These are phyloP conservation scores for Uromys caudimaculatus DNA, from an alignment of 2,797 vertebrate genomes.

Conservation along the genomic window DNA sequence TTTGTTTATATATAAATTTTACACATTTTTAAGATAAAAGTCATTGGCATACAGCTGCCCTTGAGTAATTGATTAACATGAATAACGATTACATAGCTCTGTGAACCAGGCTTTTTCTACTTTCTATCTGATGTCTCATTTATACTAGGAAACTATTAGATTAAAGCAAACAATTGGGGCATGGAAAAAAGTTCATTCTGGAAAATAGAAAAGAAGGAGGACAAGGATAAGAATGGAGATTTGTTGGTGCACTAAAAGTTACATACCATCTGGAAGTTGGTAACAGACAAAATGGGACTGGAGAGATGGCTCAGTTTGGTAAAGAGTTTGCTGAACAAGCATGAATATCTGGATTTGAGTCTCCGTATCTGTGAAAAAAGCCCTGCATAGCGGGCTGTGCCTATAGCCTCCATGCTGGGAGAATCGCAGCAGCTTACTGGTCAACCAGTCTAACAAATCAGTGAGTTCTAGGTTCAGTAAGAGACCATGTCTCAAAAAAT, in stretches of 20 bases:
- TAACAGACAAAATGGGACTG: not conserved
- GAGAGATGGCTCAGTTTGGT: not conserved
- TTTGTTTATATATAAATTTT: not conserved
- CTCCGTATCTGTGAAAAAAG: too few species aligned
- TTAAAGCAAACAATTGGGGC: not conserved
- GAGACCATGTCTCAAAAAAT: not conserved
- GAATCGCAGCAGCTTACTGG: not conserved
- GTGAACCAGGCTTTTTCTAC: not conserved
- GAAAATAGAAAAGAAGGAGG: not conserved
- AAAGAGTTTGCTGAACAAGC: not conserved
- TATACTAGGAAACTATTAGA: not conserved
- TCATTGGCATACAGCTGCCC: not conserved
- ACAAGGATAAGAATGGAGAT: not conserved
- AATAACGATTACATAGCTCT: not conserved
- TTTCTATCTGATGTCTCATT: not conserved
- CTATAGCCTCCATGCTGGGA: not conserved
- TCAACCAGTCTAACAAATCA: not conserved
- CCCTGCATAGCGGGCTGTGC: too few species aligned
- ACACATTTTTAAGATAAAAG: not conserved
- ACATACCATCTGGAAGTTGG: not conserved
- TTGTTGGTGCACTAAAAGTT: not conserved
- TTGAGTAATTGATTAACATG: not conserved
- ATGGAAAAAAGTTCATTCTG: not conserved
- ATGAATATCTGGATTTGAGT: not conserved
- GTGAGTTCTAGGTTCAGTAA: not conserved